Base-by-base conservation (phyloP, 2,888 invertebrate genomes). In the Therioaphis trifolii region DNA sequence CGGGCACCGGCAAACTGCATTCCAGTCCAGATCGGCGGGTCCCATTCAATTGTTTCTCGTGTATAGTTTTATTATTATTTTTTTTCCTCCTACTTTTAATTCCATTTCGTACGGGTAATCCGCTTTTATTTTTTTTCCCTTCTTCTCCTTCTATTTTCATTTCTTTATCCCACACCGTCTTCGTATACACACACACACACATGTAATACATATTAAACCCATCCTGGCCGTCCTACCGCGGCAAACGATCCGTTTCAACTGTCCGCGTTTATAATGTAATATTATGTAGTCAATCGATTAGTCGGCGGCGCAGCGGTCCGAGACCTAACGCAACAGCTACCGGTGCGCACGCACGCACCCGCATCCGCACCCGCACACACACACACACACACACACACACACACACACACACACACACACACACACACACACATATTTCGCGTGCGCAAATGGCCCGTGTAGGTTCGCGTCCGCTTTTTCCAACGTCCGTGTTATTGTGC, bases 1-100 rank as follows among this genome's bases (percentile, higher is more conserved):
- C 21, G 78, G 21, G 35, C 84, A 55, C 27, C 63, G 66, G n/a
- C 78, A 72, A 74, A 84, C 85, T 84, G 77, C 79, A 76, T 78
- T 66, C 85, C 84, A 80, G 69, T 66, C 49, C 84, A 29, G 69
- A 74, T 84, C 75, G 46, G 46, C 46, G 63, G 71, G 29, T 74
- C 69, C 72, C 74, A 78, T 68, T 74, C 79, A 63, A 77, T 72
- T 84, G 77, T 76, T 71, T 68, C 84, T 61, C 35, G n/a, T 43
- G 24, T 72, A 55, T 69, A 18, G 76, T 21, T 82, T 43, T 79
- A 72, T 35, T 72, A 40, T 58, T 68, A 43, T 66, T 66, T 71
- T 82, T 74, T 35, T 61, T 63, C 55, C 76, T 49, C 40, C 49
- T 4, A 76, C 72, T 75, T 74, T 84, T 79, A 78, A 66, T 75